Percentiles rank a stretch among this genome's conserved stretches.
Evolutionary conservation across 1,140 invertebrate species (phyloP).

Genomic region (Bombus terrestris): DNA sequence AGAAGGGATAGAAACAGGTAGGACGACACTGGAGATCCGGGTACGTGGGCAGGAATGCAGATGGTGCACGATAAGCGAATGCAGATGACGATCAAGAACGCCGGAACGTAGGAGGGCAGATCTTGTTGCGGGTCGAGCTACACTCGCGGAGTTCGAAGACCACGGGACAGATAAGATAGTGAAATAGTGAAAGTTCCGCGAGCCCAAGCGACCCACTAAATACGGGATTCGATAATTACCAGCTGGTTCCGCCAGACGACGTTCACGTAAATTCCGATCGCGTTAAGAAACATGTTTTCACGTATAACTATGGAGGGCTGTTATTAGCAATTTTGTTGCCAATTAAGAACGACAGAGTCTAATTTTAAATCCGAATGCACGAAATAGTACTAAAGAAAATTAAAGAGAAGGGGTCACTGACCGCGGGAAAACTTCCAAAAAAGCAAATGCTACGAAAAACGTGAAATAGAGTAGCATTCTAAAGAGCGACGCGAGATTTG

Average conservation of each 20-base stretch:
- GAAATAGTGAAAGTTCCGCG: conserved; percentile 50
- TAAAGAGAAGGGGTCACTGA: neutral
- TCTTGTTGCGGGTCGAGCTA: conserved; percentile 41
- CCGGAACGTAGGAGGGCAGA: conserved; percentile 41
- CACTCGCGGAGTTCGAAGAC: conserved; percentile 42
- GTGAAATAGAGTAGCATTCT: rapidly evolving
- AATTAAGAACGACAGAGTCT: neutral
- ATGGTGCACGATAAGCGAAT: conserved; percentile 62
- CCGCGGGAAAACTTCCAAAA: too few species aligned
- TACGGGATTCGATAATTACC: conserved; percentile 42
- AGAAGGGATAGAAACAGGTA: conserved; percentile 64
- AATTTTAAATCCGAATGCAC: neutral
- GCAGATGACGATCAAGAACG: conserved; percentile 64
- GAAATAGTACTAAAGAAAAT: neutral
- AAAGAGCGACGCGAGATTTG: neutral
- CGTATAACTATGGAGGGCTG: neutral
- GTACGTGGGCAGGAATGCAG: conserved; percentile 71
- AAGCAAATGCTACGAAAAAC: neutral
- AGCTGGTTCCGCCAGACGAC: neutral
- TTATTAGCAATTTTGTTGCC: neutral
- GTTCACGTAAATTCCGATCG: conserved; percentile 12
- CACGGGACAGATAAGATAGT: conserved; percentile 50
- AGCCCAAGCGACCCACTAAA: conserved; percentile 29
- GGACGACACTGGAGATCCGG: conserved; percentile 70
- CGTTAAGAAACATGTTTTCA: neutral